Evolutionary conservation across 2,113 vertebrate genomes (phyloP), one percentile per base, ranked within the genome.

Genomic region (Martes martes): DNA sequence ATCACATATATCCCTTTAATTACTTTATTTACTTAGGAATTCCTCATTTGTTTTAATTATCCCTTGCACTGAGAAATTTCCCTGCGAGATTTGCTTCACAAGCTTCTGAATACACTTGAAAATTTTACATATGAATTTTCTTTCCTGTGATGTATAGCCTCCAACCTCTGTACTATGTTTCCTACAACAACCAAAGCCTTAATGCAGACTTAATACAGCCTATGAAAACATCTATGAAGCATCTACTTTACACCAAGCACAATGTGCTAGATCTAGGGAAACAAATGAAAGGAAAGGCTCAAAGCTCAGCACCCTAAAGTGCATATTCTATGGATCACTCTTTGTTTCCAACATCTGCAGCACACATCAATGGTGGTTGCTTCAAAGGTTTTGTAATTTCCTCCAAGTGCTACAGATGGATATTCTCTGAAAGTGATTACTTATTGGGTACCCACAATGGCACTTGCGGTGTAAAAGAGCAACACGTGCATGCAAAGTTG

Each of bases 91-190:
- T 98, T 97, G 97, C 61, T 96, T 98, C 81, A 90, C 69, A 97
- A 95, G 83, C 92, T 98, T 94, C 94, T 98, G 71, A 95, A 96
- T 95, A 95, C 90, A 91, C 23, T 92, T 39, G 96, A 97, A 91
- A 89, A 57, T 98, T 98, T 98, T 98, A 85, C 91, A 97, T 97
- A 93, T 95, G 84, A 97, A 98, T 97, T 95, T 98, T 55, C 81
- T 94, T 57, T 92, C 52, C 92, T 97, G 97, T 88, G 73, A 92
- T 96, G 74, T 71, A 95, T 94, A 82, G 47, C 65, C 81, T 90
- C 47, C 9, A 31, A 80, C 78, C 11, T 95, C 71, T 69, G 13
- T 63, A 14, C 23, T 79, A 13, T 19, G 3, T 63, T 95, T 14
- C 63, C 50, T 82, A 50, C 18, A 26, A 52, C 4, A 61, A n/a